phyloP scores from a whole-genome alignment of 1,140 invertebrate genomes.

The Coboldia fuscipes region DNA sequence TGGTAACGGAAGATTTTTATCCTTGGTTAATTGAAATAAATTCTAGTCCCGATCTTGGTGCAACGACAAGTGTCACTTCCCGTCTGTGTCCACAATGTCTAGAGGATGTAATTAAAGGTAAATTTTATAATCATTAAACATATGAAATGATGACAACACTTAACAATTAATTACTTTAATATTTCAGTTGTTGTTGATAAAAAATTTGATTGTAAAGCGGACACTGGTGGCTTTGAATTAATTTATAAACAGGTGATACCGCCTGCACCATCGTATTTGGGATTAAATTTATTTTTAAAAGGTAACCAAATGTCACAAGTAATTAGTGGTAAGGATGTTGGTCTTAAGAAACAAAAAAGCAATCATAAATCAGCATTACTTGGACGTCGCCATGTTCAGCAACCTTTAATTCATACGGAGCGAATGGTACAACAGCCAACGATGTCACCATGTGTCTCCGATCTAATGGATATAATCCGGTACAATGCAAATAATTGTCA shows the following conservation, averaged over 20 bases:
- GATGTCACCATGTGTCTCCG: no score
- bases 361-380: no score
- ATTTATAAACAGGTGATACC: slow-evolving; percentile 49
- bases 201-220: slow-evolving; percentile 47
- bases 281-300: slow-evolving; percentile 23
- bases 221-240: slow-evolving; percentile 71
- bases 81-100: slow-evolving; percentile 67
- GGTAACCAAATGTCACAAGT: slow-evolving; percentile 17
- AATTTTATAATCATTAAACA: slow-evolving; percentile 4
- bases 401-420: no score
- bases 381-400: no score
- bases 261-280: slow-evolving; percentile 63
- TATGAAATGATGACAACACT: slow-evolving; percentile 1
- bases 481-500: no score
- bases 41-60: slow-evolving; percentile 75
- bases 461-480: no score
- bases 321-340: no score
- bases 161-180: slow-evolving; percentile 5
- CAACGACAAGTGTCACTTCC: slow-evolving; percentile 71
- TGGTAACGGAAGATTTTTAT: slow-evolving; percentile 69
- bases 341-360: no score
- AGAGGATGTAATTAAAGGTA: slow-evolving; percentile 85
- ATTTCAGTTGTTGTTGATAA: slow-evolving; percentile 68
- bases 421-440: no score
- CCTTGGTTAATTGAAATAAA: slow-evolving; percentile 92